Percentiles rank a stretch among this genome's conserved stretches.
These are phyloP conservation scores for Pseudanteris insignis DNA, from an alignment of 2,888 invertebrate genomes.

Conservation along the genomic window DNA sequence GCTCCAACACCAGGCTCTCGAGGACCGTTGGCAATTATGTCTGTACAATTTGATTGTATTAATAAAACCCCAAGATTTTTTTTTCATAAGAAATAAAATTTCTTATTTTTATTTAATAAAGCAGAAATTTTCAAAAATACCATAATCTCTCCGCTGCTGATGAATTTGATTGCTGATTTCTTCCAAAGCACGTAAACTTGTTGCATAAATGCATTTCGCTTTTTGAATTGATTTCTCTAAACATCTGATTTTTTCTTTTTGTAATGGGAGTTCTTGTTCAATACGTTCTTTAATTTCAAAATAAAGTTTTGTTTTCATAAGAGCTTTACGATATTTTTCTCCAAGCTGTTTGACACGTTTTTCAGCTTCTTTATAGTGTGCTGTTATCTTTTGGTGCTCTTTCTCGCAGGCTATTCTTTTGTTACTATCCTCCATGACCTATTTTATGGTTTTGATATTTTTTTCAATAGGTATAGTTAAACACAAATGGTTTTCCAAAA, in stretches of 20 bases:
- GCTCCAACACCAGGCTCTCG: constrained; percentile 75
- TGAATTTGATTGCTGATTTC: constrained; percentile 94
- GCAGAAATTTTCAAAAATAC: constrained; percentile 45
- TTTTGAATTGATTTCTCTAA: constrained; percentile 81
- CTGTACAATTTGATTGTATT: constrained; percentile 36
- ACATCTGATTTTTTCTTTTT: constrained; percentile 84
- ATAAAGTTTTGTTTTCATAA: constrained; percentile 87
- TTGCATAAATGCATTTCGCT: constrained; percentile 84
- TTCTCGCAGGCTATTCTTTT: constrained; percentile 88
- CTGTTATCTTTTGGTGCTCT: constrained; percentile 85
- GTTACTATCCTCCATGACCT: constrained; percentile 93
- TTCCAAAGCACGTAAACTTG: constrained; percentile 84
- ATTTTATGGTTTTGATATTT: no score
- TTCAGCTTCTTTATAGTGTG: constrained; percentile 83
- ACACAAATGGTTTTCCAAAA: no score
- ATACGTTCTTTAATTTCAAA: constrained; percentile 90
- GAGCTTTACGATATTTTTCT: constrained; percentile 82
- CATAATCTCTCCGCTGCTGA: constrained; percentile 72
- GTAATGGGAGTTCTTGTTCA: constrained; percentile 84
- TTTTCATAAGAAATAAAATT: constrained; percentile 6
- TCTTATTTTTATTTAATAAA: not conserved
- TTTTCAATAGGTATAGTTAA: no score
- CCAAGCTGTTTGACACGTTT: constrained; percentile 82
- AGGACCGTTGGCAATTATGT: constrained; percentile 68
- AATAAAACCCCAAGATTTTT: no score